Percentiles rank a stretch among this genome's conserved stretches.
phyloP scores from a whole-genome alignment of 2,113 vertebrate genomes.

The Strigops habroptila region DNA sequence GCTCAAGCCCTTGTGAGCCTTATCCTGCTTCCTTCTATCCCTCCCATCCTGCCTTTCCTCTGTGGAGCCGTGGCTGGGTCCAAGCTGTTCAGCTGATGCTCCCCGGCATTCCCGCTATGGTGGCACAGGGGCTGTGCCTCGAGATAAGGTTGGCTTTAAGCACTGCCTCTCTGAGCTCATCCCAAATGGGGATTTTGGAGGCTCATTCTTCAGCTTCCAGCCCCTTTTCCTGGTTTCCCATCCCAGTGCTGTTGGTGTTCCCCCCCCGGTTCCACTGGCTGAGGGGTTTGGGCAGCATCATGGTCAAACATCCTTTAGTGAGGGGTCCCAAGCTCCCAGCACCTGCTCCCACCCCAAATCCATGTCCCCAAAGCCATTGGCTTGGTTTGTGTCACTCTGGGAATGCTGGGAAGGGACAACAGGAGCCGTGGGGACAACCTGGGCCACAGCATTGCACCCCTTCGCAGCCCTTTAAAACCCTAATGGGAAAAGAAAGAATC shows the following conservation, averaged over 20 bases:
- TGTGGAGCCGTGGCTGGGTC: fast-evolving
- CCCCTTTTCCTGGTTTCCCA: neutral
- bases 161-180: neutral
- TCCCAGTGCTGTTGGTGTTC: fast-evolving
- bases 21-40: neutral
- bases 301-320: neutral
- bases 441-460: fast-evolving
- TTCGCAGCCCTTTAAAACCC: neutral
- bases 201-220: neutral
- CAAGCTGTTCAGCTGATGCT: neutral
- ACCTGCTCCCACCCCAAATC: neutral
- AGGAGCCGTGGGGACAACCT: fast-evolving
- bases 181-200: fast-evolving
- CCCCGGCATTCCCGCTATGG: fast-evolving
- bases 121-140: neutral
- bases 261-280: neutral
- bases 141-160: neutral
- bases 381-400: neutral
- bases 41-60: neutral
- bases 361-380: neutral
- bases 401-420: neutral
- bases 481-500: neutral
- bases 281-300: neutral
- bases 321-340: neutral
- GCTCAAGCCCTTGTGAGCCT: neutral